phyloP scores from a whole-genome alignment of 1,140 invertebrate species.

The Batillaria attramentaria region DNA sequence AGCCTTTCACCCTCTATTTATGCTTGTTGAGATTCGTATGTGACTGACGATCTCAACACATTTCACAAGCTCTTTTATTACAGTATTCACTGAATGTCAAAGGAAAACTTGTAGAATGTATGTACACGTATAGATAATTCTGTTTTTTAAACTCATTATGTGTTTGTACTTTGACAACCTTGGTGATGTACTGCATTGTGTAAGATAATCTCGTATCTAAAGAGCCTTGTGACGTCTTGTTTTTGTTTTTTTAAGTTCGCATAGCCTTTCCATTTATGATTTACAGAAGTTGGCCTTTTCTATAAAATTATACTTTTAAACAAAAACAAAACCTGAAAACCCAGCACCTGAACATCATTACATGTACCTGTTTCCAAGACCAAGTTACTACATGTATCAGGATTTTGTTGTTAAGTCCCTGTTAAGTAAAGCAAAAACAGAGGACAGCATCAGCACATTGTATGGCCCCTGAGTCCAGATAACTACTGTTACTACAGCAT shows the following conservation, averaged over 20 bases:
- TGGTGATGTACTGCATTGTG: not conserved
- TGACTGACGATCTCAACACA: no score
- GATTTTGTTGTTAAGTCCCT: constrained; percentile 19
- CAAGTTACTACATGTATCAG: not conserved
- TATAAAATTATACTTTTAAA: not conserved
- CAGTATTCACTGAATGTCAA: not conserved
- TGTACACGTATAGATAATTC: not conserved
- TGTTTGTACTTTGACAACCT: not conserved
- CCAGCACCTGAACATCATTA: not conserved
- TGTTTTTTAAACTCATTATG: not conserved
- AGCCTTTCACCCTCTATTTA: not conserved
- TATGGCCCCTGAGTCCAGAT: no score
- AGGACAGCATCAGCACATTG: not conserved
- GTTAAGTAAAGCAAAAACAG: not conserved
- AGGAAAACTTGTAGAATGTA: not conserved
- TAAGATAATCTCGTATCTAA: not conserved
- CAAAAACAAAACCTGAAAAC: not conserved
- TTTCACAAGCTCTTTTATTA: no score
- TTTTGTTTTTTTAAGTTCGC: not conserved
- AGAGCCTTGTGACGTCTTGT: not conserved
- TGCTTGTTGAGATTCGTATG: not conserved
- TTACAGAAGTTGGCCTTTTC: not conserved
- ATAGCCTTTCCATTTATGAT: not conserved
- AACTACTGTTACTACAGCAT: no score
- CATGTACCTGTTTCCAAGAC: not conserved